Conservation (phyloP, 2,797 vertebrate genomes). For the Euphonia xanthogaster region DNA sequence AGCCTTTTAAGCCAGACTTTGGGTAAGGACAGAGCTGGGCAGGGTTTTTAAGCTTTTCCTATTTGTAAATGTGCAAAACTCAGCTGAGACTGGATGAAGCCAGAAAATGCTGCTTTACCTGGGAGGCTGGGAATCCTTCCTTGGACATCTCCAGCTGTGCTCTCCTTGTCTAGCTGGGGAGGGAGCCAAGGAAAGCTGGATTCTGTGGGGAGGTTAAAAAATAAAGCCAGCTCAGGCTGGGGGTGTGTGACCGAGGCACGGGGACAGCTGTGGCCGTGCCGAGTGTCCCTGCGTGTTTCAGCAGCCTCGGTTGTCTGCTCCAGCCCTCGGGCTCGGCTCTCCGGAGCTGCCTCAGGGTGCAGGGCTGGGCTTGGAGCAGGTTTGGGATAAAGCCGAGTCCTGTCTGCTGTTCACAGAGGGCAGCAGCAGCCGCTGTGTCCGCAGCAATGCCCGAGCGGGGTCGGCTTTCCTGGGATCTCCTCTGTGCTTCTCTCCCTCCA, state of each 20-base stretch:
- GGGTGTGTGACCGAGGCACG: fast-evolving
- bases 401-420: neutral
- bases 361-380: neutral
- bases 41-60: neutral
- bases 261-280: fast-evolving
- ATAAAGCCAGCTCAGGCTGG: fast-evolving
- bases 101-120: neutral
- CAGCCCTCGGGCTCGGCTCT: neutral
- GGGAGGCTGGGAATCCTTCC: neutral
- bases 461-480: fast-evolving
- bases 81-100: neutral
- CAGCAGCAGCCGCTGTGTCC: neutral
- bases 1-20: neutral
- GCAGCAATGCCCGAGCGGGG: fast-evolving
- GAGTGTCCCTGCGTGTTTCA: fast-evolving
- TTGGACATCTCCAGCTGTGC: neutral
- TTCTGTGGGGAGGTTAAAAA: neutral
- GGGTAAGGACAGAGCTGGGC: neutral
- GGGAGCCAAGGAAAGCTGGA: fast-evolving
- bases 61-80: neutral
- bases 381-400: no score
- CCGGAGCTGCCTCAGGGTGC: fast-evolving
- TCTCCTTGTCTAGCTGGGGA: neutral
- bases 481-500: neutral
- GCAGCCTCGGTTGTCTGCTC: neutral